These are phyloP conservation scores for Corella eumyota DNA, from an alignment of 23 tunicate genomes.

Conservation along the genomic window DNA sequence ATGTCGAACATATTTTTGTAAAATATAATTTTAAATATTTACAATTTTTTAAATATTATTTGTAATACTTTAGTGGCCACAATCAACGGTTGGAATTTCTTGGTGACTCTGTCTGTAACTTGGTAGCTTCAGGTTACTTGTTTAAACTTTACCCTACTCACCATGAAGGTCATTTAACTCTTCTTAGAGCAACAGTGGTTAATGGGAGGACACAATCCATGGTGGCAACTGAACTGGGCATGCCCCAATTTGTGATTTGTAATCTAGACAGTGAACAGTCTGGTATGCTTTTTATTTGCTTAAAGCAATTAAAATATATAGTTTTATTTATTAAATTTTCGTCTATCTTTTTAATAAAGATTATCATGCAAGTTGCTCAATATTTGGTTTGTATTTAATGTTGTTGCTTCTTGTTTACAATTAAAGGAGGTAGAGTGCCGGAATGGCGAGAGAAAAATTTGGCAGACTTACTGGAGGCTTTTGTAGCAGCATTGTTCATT, in stretches of 20 bases:
- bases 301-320: neutral
- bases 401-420: too few species aligned
- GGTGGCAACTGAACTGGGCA: conserved; percentile 86
- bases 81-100: conserved; percentile 93
- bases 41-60: neutral
- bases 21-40: neutral
- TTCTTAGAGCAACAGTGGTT: conserved; percentile 85
- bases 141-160: conserved; percentile 89
- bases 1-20: neutral
- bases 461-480: conserved; percentile 90
- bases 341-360: neutral
- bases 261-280: conserved; percentile 11
- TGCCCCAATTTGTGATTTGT: conserved; percentile 62
- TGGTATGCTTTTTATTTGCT: neutral
- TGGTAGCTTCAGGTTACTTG: conserved; percentile 75
- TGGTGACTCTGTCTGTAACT: conserved; percentile 93
- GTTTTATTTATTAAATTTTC: conserved; percentile 1
- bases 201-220: conserved; percentile 86
- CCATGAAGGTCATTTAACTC: conserved; percentile 96
- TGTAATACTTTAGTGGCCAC: conserved; percentile 46
- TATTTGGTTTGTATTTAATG: neutral
- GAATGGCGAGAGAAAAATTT: conserved; percentile 91
- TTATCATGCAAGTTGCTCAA: neutral
- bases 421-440: conserved; percentile 38
- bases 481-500: conserved; percentile 79